Evolutionary conservation across 2,113 vertebrate genomes (phyloP).

Genomic region (Toxotes jaculatrix): DNA sequence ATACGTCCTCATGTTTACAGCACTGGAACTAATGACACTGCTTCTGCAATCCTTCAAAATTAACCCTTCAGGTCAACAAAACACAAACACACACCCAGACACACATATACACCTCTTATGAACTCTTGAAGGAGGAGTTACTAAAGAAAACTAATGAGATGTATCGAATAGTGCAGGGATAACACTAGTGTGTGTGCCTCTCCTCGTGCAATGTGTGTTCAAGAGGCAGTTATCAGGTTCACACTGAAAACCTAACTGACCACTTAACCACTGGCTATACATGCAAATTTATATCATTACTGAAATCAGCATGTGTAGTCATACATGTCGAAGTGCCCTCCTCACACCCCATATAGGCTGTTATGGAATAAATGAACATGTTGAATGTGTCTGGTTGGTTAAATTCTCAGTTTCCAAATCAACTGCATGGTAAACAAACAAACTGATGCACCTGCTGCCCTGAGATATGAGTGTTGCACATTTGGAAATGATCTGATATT

Average conservation of each 20-base stretch:
- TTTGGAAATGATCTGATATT: slow-evolving; percentile 25
- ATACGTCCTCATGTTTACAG: slow-evolving; percentile 65
- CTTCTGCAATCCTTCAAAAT: slow-evolving; percentile 70
- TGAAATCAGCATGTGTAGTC: slow-evolving; percentile 14
- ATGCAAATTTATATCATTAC: slow-evolving; percentile 27
- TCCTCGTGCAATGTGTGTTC: slow-evolving; percentile 8
- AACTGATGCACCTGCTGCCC: slow-evolving; percentile 23
- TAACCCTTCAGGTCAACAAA: slow-evolving; percentile 67
- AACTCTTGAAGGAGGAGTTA: slow-evolving; percentile 54
- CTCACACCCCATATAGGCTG: background rate
- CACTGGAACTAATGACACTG: slow-evolving; percentile 70
- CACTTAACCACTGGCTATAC: slow-evolving; percentile 1
- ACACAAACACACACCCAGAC: slow-evolving; percentile 26
- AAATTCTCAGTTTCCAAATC: slow-evolving; percentile 1
- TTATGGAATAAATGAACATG: background rate
- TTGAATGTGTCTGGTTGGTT: background rate
- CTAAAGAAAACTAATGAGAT: slow-evolving; percentile 61
- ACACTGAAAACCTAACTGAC: slow-evolving; percentile 19
- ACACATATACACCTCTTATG: slow-evolving; percentile 25
- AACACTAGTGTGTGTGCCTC: slow-evolving; percentile 15
- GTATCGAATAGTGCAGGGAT: slow-evolving; percentile 30
- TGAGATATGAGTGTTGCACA: background rate
- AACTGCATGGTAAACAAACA: background rate
- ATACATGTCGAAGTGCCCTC: background rate
- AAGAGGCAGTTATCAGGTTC: slow-evolving; percentile 37